A percentile compares a stretch with the other conserved stretches of the same genome.
Evolutionary conservation across 92 coral and sea anemone species (phyloP).

Genomic region (Parazoanthus atlanticus): DNA sequence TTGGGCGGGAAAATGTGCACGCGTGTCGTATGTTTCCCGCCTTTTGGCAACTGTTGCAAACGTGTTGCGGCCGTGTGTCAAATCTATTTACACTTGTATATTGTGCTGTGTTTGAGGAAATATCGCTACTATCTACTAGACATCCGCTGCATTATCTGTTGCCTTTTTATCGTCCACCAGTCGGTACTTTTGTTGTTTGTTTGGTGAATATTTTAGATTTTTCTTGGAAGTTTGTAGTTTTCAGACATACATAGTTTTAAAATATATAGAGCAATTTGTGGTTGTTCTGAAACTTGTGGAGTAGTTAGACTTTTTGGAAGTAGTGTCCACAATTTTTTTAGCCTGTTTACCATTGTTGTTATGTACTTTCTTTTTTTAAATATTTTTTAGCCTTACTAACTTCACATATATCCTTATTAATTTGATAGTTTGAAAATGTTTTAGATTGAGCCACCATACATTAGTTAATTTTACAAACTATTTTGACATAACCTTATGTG

Average conservation of each 20-base stretch:
- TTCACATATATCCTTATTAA: not conserved
- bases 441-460: not conserved
- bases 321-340: no score
- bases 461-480: not conserved
- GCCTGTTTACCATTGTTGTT: no score
- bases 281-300: no score
- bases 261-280: no score
- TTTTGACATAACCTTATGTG: not conserved
- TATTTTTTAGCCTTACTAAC: not conserved
- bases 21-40: not conserved
- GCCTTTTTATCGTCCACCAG: not conserved
- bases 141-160: not conserved
- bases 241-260: no score
- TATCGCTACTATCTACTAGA: not conserved
- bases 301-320: no score
- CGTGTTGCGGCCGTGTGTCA: not conserved
- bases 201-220: not conserved
- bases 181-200: not conserved
- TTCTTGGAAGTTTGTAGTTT: no score
- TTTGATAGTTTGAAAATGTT: not conserved
- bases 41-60: not conserved
- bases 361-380: not conserved
- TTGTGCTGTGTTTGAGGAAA: not conserved
- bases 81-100: not conserved
- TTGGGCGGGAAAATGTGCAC: not conserved